A percentile compares a stretch with the other conserved stretches of the same genome.
These are phyloP conservation scores for Ramphastos sulfuratus DNA, from an alignment of 2,113 vertebrate genomes.

Conservation along the genomic window DNA sequence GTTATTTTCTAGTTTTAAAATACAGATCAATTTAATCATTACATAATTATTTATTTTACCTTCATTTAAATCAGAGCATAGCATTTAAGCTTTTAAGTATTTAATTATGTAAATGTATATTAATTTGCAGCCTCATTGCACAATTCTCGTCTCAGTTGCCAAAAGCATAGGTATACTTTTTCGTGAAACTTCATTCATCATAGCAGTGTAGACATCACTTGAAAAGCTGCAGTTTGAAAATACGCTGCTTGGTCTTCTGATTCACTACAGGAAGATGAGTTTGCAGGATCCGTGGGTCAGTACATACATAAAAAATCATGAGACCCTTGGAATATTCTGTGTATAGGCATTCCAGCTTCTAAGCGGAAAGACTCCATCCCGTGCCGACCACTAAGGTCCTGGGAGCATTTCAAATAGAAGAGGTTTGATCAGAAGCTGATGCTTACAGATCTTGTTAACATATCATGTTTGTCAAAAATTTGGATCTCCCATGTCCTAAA, in stretches of 20 bases:
- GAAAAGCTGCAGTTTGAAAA: not conserved
- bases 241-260: not conserved
- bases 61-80: not conserved
- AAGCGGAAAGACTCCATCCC: not conserved
- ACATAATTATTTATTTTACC: not conserved
- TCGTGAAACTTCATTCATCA: not conserved
- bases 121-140: not conserved
- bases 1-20: not conserved
- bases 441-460: not conserved
- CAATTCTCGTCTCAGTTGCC: not conserved
- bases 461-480: not conserved
- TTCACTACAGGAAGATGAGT: not conserved
- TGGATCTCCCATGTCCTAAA: not conserved
- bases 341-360: not conserved
- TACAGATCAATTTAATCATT: not conserved
- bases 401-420: not conserved
- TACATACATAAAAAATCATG: not conserved
- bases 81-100: not conserved
- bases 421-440: not conserved
- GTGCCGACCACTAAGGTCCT: not conserved
- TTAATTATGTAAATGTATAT: not conserved
- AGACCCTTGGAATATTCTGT: not conserved
- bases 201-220: not conserved
- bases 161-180: not conserved
- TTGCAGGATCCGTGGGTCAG: not conserved